A percentile compares a stretch with the other conserved stretches of the same genome.
phyloP scores from a whole-genome alignment of 23 tunicate species.

The Ciona savignyi region DNA sequence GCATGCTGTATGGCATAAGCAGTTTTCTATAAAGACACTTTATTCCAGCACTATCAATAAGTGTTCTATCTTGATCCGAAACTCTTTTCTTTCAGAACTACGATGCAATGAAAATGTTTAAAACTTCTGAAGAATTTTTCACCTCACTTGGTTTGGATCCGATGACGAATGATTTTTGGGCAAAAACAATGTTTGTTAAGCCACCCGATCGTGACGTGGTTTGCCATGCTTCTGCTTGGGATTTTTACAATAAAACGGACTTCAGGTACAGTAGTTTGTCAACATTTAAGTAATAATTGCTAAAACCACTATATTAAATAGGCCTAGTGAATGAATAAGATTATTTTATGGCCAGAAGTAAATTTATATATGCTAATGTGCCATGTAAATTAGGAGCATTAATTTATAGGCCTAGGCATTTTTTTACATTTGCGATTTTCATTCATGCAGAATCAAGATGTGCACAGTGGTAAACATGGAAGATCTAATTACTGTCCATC shows the following conservation, averaged over 20 bases:
- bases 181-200: constrained; percentile 69
- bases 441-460: constrained; percentile 96
- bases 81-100: constrained; percentile 30
- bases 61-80: no score
- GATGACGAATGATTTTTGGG: constrained; percentile 93
- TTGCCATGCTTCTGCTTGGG: constrained; percentile 99
- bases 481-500: constrained; percentile 90
- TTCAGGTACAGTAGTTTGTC: constrained; percentile 75
- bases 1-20: no score
- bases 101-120: constrained; percentile 70
- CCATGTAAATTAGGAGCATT: no score
- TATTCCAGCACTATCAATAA: no score
- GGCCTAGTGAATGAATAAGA: no score
- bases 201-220: constrained; percentile 80
- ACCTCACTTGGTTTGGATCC: constrained; percentile 61
- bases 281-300: no score
- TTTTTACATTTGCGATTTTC: no score
- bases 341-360: no score
- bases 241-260: constrained; percentile 77
- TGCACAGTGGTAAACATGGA: constrained; percentile 89
- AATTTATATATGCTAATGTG: no score
- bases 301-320: no score
- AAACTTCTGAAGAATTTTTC: constrained; percentile 87
- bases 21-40: no score
- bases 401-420: no score